These are phyloP conservation scores for Phrynocephalus guinanensis DNA, from an alignment of 2,797 vertebrate genomes.

Conservation along the genomic window DNA sequence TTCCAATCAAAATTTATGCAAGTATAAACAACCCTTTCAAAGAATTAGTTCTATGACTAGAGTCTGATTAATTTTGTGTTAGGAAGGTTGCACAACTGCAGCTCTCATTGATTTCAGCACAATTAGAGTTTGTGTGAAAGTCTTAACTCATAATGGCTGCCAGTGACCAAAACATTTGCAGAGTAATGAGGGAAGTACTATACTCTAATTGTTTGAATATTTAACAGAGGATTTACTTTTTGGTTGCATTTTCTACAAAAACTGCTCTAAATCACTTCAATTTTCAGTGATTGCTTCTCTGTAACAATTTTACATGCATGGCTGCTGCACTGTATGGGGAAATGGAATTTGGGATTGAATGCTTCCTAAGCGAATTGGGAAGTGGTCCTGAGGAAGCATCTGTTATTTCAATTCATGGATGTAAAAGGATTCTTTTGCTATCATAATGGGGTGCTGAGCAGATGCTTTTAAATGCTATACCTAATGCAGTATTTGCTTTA, in stretches of 20 bases:
- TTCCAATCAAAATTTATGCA: slow-evolving; percentile 26
- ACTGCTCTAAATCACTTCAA: slow-evolving; percentile 33
- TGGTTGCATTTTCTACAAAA: slow-evolving; percentile 56
- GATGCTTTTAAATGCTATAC: slow-evolving; percentile 67
- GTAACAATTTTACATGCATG: slow-evolving; percentile 54
- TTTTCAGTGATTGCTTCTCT: slow-evolving; percentile 59
- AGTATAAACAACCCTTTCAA: slow-evolving; percentile 23
- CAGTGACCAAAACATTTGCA: slow-evolving; percentile 43
- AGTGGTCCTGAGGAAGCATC: slow-evolving; percentile 76
- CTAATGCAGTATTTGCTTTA: slow-evolving; percentile 54
- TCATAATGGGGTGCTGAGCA: slow-evolving; percentile 63
- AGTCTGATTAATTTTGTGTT: slow-evolving; percentile 48
- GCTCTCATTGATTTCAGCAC: background rate
- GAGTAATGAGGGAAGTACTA: slow-evolving; percentile 49
- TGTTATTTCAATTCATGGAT: slow-evolving; percentile 68
- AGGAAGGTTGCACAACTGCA: slow-evolving; percentile 32
- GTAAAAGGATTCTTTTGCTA: slow-evolving; percentile 67
- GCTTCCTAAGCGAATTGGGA: slow-evolving; percentile 75
- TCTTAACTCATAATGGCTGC: background rate
- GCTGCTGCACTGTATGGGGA: slow-evolving; percentile 56
- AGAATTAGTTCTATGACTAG: slow-evolving; percentile 24
- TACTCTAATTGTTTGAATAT: slow-evolving; percentile 60
- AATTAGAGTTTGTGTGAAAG: background rate
- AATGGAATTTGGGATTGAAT: slow-evolving; percentile 66
- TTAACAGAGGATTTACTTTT: slow-evolving; percentile 47